phyloP scores from a whole-genome alignment of 2,888 invertebrate genomes.

The Cylloceria caligata region DNA sequence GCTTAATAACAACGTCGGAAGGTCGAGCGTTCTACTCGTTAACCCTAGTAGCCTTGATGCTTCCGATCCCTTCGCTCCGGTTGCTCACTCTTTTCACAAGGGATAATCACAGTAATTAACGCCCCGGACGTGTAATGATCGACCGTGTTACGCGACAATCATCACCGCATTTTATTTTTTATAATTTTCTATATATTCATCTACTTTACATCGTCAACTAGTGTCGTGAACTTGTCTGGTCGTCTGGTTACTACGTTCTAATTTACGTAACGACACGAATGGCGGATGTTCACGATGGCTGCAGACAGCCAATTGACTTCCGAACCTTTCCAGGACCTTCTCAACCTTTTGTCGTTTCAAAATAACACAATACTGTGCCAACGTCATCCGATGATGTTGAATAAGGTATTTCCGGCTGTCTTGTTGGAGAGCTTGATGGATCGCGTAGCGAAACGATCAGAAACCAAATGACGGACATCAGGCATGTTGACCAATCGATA shows the following conservation, averaged over 20 bases:
- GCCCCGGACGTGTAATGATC: conserved; percentile 64
- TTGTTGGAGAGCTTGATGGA: not conserved
- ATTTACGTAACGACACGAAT: conserved; percentile 26
- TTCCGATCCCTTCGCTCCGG: conserved; percentile 56
- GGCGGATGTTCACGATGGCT: not conserved
- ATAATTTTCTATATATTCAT: conserved; percentile 13
- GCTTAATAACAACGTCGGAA: conserved; percentile 50
- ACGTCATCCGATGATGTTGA: conserved; percentile 7
- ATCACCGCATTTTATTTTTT: conserved; percentile 21
- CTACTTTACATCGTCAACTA: conserved; percentile 7
- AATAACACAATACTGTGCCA: too few relatives aligned
- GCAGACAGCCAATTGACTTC: conserved; percentile 40
- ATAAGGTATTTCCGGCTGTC: conserved; percentile 15
- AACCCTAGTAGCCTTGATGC: conserved; percentile 60
- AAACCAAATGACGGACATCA: not conserved
- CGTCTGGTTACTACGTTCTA: conserved; percentile 26
- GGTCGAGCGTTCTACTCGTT: conserved; percentile 62
- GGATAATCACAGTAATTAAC: conserved; percentile 64
- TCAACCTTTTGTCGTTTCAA: conserved; percentile 13
- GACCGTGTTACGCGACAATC: conserved; percentile 34
- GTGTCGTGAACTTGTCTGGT: conserved; percentile 11
- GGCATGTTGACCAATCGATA: not conserved
- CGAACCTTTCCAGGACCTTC: conserved; percentile 17
- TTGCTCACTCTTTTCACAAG: conserved; percentile 36
- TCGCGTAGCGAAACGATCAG: not conserved